Conservation (phyloP, 2,888 invertebrate genomes). For the Thymelicus lineola region DNA sequence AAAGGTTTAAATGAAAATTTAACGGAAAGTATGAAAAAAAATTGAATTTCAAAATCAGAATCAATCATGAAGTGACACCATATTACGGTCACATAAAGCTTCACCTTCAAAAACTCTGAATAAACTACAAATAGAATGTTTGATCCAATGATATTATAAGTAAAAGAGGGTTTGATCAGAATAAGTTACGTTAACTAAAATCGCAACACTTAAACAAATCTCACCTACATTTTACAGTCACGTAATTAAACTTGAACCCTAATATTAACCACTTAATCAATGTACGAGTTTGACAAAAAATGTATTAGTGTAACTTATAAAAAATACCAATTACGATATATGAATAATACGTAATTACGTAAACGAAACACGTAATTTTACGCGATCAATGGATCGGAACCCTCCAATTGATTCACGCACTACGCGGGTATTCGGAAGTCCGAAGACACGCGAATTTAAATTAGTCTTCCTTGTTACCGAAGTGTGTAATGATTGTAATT, state of each 20-base stretch:
- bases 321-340: conserved; percentile 6
- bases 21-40: no score
- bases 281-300: conserved; percentile 19
- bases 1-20: no score
- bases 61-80: no score
- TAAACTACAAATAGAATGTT: no score
- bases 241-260: conserved; percentile 17
- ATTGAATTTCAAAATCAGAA: no score
- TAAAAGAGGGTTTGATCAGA: no score
- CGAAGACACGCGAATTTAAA: conserved; percentile 9
- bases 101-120: no score
- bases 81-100: no score
- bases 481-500: conserved; percentile 5
- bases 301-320: not conserved
- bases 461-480: conserved; percentile 21
- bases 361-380: conserved; percentile 17
- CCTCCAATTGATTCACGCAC: conserved; percentile 6
- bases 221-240: not conserved
- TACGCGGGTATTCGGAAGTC: conserved; percentile 20
- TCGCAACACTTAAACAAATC: not conserved
- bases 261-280: conserved; percentile 2
- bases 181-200: no score
- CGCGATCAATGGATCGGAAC: conserved; percentile 22
- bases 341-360: conserved; percentile 15
- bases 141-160: no score